Percentiles rank a stretch among this genome's conserved stretches.
Conservation (phyloP, 2,797 vertebrate species). For the Fistularia commersonii region DNA sequence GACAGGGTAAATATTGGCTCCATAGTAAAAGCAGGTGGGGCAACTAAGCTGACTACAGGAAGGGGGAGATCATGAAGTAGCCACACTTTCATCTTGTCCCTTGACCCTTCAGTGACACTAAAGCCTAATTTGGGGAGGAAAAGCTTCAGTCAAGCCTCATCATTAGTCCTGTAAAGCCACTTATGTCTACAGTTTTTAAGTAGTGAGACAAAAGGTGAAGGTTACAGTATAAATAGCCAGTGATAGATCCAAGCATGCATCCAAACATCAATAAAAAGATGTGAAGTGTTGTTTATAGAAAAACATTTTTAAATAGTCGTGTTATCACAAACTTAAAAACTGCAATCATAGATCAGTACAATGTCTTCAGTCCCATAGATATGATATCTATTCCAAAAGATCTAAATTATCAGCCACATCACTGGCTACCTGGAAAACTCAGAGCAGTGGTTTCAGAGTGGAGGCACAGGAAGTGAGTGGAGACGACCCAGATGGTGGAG, state of each 20-base stretch:
- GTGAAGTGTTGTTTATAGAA: too few relatives aligned
- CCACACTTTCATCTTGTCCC: constrained; percentile 24
- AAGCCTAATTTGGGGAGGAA: constrained; percentile 37
- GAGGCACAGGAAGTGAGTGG: constrained; percentile 62
- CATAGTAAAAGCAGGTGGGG: not conserved
- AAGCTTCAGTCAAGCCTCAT: constrained; percentile 35
- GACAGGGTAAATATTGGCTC: not conserved
- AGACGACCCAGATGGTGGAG: constrained; percentile 70
- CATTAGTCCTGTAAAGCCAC: constrained; percentile 67
- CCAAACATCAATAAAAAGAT: not conserved
- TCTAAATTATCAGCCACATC: constrained; percentile 1
- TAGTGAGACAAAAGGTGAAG: constrained; percentile 11
- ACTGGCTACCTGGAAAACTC: constrained; percentile 42
- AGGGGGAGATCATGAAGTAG: constrained; percentile 24
- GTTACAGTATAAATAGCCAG: constrained; percentile 11
- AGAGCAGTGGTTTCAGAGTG: constrained; percentile 34
- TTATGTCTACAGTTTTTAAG: constrained; percentile 45
- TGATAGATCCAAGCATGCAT: too few relatives aligned
- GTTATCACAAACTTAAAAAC: too few relatives aligned
- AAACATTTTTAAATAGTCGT: too few relatives aligned
- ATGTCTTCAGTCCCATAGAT: constrained; percentile 7
- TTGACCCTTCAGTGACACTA: constrained; percentile 24
- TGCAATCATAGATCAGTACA: not conserved
- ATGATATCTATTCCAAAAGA: not conserved
- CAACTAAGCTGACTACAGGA: not conserved